Evolutionary conservation across 2,797 vertebrate species (phyloP), one percentile per base, ranked within the genome.

Genomic region (Simalia tracyae): DNA sequence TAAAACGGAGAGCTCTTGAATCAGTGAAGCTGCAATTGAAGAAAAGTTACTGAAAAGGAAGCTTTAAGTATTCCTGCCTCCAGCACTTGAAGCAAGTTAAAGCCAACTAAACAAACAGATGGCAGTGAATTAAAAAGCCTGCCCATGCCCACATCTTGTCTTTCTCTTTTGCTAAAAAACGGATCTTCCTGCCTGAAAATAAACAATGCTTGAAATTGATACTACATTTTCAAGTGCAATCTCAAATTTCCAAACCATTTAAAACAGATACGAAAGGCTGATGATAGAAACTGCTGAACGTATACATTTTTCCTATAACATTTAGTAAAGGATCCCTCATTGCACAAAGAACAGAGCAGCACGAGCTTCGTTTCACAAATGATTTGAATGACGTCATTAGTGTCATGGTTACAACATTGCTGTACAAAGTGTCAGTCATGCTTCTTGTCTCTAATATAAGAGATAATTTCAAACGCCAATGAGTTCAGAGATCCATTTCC

Each of bases 391-490:
- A 97, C 95, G 93, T 97, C 97, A 96, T 81, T 2, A 94, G 91
- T 96, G 96, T 84, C 96, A 96, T 95, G 95, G 96, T 97, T 96
- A 97, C 96, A 94, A 92, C 93, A 95, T 91, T 91, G 93, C 94
- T 72, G 95, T 94, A 92, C 42, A 95, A 92, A 95, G 95, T 92
- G 12, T 86, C n/a, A 3, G 94, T 91, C 95, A 90, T 93, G 90
- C 90, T 94, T 93, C 95, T 93, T 91, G 76, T 93, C 46, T 59
- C 92, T 22, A 56, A 94, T 56, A 61, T 2, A 94, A 92, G 59
- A 89, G 92, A 92, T 92, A 88, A 68, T 88, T 22, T 89, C 89
- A 59, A 95, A 89, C 86, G 92, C 91, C 93, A 84, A 76, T 94
- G 91, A 88, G 3, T 84, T 36, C n/a, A 66, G 81, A 89, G 84